phyloP scores from a whole-genome alignment of 30 jellyfish, hydroid and myxozoan genomes.

The Sanderia malayensis region DNA sequence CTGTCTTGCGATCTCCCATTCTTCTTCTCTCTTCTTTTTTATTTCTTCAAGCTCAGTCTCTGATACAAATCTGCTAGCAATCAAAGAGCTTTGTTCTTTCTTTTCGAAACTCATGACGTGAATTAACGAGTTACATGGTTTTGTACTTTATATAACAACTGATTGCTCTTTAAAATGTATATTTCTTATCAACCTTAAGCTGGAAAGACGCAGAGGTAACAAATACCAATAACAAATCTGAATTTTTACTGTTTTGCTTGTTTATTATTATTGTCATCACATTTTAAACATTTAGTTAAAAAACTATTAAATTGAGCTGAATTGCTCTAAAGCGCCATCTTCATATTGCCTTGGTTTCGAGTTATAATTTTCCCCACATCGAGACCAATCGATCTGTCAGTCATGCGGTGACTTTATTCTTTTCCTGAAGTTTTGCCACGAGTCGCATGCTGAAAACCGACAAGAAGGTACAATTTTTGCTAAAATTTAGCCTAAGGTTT shows the following conservation, averaged over 20 bases:
- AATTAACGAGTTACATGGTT: no score
- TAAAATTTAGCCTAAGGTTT: no score
- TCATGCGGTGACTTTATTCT: not conserved
- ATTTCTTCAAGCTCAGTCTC: conserved; percentile 91
- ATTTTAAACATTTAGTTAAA: no score
- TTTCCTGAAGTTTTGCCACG: conserved; percentile 4
- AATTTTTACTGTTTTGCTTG: no score
- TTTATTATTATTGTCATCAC: no score
- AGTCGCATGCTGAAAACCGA: no score
- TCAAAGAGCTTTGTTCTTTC: conserved; percentile 17
- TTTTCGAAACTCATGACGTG: conserved; percentile 49
- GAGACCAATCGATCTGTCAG: conserved; percentile 5
- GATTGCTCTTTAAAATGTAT: no score
- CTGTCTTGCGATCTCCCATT: conserved; percentile 88
- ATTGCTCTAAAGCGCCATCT: conserved; percentile 25
- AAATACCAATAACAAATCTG: no score
- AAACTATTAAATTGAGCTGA: not conserved
- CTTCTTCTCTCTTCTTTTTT: conserved; percentile 83
- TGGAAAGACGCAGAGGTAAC: no score
- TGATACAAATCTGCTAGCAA: conserved; percentile 70
- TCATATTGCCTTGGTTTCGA: conserved; percentile 10
- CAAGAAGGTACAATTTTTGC: no score
- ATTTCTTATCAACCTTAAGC: no score
- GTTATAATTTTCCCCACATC: not conserved
- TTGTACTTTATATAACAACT: no score